Base-by-base conservation (phyloP, 2,888 invertebrate genomes). In the Polymixis flavicincta region DNA sequence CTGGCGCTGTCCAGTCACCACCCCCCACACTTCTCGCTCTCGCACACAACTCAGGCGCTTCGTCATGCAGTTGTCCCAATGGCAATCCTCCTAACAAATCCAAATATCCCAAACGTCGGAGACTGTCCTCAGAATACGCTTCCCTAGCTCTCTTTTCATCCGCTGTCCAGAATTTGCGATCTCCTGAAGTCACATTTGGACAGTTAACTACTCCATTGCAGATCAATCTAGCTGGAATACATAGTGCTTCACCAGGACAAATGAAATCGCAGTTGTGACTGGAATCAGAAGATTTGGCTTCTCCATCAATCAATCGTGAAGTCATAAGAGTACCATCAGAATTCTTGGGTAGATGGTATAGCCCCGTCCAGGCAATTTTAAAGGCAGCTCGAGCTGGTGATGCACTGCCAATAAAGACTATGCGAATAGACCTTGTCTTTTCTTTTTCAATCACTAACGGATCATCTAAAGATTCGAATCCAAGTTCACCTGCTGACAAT, bases 191-290 rank as follows among this genome's bases (percentile, higher is more conserved):
- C 25, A 97, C 94, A 90, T 98, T 98, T 1, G 99, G 99, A 92
- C 99, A 99, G 92, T 99, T 99, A 25, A 98, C 97, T 5, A 98
- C 97, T 8, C 99, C 99, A 91, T 99, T 99, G 93, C 99, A 99
- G 3, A 99, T 97, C 42, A 99, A 95, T 88, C 98, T 97, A 32
- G 97, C 97, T 9, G 98, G 98, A 90, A 99, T 98, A 92, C 99
- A 99, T 32, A 98, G 96, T 13, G 98, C 98, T 77, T 98, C 98
- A 5, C 98, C 98, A 0, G 99, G 99, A 93, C 99, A 99, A 76
- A 98, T 97, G 89, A 99, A 99, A 87, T 98, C 98, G 92, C 99
- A 99, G 42, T 97, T 97, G 60, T 95, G 94, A 32, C 92, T 92
- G 0, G 95, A 92, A 68, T 95, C 96, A 42, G 93, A 73, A 8